Evolutionary conservation across 2,797 vertebrate genomes (phyloP).

Genomic region (Coreius guichenoti): DNA sequence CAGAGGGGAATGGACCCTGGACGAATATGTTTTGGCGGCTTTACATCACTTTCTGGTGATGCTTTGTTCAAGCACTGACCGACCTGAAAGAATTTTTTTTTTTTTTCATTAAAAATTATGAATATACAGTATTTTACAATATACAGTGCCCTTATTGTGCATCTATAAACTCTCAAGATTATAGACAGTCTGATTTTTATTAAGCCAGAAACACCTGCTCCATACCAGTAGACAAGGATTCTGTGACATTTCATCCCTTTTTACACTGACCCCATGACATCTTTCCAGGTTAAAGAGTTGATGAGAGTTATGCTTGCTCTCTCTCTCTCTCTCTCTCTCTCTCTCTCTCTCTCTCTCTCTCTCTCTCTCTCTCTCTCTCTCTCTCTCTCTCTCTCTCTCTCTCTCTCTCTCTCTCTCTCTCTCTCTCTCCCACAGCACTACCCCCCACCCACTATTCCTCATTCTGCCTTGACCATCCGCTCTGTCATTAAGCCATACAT

Average conservation of each 20-base stretch:
- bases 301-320: conserved; percentile 74
- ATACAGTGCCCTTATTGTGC: neutral
- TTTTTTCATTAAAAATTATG: neutral
- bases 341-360: conserved; percentile 33
- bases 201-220: conserved; percentile 68
- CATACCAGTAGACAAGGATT: conserved; percentile 7
- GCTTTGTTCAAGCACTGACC: conserved; percentile 28
- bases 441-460: conserved; percentile 10
- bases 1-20: conserved; percentile 79
- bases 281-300: conserved; percentile 78
- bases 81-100: neutral
- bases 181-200: neutral
- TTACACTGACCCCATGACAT: conserved; percentile 43
- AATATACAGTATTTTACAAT: neutral
- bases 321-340: neutral
- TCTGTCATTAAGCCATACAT: conserved; percentile 81
- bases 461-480: conserved; percentile 66
- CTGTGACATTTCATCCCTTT: conserved; percentile 8
- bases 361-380: neutral
- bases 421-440: neutral
- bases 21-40: conserved; percentile 73
- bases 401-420: neutral
- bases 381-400: conserved; percentile 60
- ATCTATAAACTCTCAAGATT: neutral
- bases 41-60: conserved; percentile 50